Evolutionary conservation across 2,113 vertebrate genomes (phyloP).

Genomic region (Hirundichthys speculiger): DNA sequence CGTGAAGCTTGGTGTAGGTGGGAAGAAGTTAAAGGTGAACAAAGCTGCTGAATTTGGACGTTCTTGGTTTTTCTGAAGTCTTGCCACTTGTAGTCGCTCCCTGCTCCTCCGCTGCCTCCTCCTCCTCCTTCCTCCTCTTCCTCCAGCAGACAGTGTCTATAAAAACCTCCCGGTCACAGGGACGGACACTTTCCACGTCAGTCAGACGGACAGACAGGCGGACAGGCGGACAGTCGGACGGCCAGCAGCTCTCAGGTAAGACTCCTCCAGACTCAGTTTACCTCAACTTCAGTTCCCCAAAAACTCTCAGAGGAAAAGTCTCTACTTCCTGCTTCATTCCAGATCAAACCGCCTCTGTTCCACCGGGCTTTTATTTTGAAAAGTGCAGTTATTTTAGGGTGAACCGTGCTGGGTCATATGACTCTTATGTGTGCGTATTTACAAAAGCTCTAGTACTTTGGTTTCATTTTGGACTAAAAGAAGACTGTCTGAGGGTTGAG

Average conservation of each 20-base stretch:
- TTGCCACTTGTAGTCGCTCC: constrained; percentile 44
- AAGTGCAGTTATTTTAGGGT: not conserved
- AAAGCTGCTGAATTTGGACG: not conserved
- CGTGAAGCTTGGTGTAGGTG: no score
- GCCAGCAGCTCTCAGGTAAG: constrained; percentile 49
- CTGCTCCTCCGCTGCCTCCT: constrained; percentile 7
- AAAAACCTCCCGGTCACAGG: constrained; percentile 35
- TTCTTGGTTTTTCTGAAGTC: not conserved
- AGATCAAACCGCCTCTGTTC: not conserved
- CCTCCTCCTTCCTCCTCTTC: not conserved
- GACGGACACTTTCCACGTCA: constrained; percentile 51
- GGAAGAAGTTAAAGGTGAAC: no score
- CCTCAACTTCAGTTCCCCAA: no score
- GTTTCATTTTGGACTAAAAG: not conserved
- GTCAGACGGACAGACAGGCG: constrained; percentile 36
- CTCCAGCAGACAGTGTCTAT: constrained; percentile 32
- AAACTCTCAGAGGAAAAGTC: not conserved
- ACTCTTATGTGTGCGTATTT: no score
- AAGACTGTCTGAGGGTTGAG: not conserved
- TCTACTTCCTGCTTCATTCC: constrained; percentile 18
- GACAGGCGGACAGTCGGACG: constrained; percentile 18
- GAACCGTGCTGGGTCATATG: not conserved
- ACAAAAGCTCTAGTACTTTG: no score
- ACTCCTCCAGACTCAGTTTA: not conserved
- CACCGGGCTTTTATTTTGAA: constrained; percentile 32